Percentiles rank a stretch among this genome's conserved stretches.
Conservation (phyloP, 2,113 vertebrate genomes). For the Dermatemys mawii region DNA sequence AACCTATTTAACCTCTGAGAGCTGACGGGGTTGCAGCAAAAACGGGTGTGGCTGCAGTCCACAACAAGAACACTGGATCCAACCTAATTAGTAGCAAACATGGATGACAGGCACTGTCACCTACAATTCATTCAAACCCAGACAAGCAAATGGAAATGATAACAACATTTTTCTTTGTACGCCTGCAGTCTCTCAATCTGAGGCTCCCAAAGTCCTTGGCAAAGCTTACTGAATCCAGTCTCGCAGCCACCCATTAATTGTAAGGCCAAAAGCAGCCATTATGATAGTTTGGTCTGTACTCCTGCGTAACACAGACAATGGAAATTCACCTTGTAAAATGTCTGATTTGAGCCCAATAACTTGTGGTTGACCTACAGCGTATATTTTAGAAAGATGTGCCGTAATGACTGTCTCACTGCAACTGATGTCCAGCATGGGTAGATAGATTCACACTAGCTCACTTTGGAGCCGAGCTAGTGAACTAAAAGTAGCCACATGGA, state of each 20-base stretch:
- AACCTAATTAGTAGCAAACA: background rate
- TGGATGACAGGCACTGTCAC: background rate
- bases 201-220: background rate
- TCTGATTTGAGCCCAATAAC: background rate
- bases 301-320: background rate
- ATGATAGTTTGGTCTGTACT: background rate
- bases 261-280: background rate
- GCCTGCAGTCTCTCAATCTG: fast-evolving
- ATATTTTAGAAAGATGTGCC: background rate
- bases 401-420: background rate
- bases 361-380: background rate
- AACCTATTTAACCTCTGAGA: background rate
- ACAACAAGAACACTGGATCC: background rate
- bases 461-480: no score
- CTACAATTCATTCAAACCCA: background rate
- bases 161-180: background rate
- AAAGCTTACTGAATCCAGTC: background rate
- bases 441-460: no score
- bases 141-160: background rate
- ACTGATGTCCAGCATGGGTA: no score
- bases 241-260: background rate
- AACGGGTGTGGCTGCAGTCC: background rate
- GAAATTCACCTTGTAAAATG: background rate
- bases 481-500: background rate
- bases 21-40: background rate